Evolutionary conservation across 1,140 invertebrate genomes (phyloP), one percentile per base, ranked within the genome.

Genomic region (Drosophila sp.): DNA sequence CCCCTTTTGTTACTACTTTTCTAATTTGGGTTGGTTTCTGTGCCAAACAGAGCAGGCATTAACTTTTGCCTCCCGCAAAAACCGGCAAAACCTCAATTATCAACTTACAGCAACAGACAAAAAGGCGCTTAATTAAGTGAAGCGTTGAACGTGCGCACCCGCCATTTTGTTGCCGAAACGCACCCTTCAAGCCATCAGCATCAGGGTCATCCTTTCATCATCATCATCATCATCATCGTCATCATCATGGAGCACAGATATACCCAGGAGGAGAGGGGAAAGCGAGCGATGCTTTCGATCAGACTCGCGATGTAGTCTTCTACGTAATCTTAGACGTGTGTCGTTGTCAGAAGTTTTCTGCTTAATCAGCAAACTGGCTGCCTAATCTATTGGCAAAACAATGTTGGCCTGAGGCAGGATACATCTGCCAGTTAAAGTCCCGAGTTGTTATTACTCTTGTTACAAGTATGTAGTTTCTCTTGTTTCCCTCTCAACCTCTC

Each of bases 101-200:
- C 81, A 80, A 84, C 80, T 84, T 84, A 83, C 72, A 79, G 76
- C 73, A 50, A 50, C 44, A 83, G 81, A 84, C 81, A 80, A 84
- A 83, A 74, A 80, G 77, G 81, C 81, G 81, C 81, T 84, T 84
- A 84, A 84, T 84, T 84, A 84, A 84, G 81, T 80, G 81, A 84
- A 80, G 80, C 81, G 76, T 63, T 55, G 72, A 80, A 84, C 76
- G 80, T 84, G 80, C 76, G 55, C 25, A 50, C 44, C 70, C 62
- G 73, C 80, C 81, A 84, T 74, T 84, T 84, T 84, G 60, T 77
- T 75, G 32, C 35, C 40, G n/a, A 33, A 41, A 32, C 6, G 27
- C n/a, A 30, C 38, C 4, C 47, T 29, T 8, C 33, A 17, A 29
- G 35, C 35, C 35, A 38, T 38, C 8, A 35, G 8, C 5, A n/a